Evolutionary conservation across 2,797 vertebrate genomes (phyloP).

Genomic region (Typhlichthys subterraneus): DNA sequence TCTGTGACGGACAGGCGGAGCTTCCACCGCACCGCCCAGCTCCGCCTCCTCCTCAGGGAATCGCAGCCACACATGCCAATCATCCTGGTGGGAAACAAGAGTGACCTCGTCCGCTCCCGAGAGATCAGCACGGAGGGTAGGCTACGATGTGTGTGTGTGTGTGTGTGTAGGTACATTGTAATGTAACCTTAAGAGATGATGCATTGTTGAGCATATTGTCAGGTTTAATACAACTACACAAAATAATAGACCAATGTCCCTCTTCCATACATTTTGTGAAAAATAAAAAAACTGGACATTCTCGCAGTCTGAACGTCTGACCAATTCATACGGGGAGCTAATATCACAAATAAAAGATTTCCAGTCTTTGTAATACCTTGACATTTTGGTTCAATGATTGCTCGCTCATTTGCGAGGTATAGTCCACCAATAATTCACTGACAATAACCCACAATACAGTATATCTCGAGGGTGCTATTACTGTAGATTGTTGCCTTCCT

Average conservation of each 20-base stretch:
- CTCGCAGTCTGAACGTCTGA: too few relatives aligned
- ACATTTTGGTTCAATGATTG: too few relatives aligned
- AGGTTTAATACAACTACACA: too few relatives aligned
- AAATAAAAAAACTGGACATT: too few relatives aligned
- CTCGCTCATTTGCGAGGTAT: too few relatives aligned
- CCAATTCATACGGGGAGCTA: too few relatives aligned
- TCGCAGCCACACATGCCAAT: conserved; percentile 84
- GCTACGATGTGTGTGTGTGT: conserved; percentile 15
- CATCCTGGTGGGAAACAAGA: conserved; percentile 93
- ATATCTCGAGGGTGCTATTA: background rate
- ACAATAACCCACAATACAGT: conserved; percentile 3
- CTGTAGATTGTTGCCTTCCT: background rate
- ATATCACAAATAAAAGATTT: too few relatives aligned
- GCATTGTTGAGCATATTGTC: background rate
- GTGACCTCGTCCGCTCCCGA: conserved; percentile 88
- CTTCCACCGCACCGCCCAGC: conserved; percentile 86
- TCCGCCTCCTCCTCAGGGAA: conserved; percentile 85
- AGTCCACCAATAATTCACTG: too few relatives aligned
- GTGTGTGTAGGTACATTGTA: background rate
- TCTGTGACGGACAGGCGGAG: conserved; percentile 89
- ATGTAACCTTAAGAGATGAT: background rate
- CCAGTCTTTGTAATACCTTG: too few relatives aligned
- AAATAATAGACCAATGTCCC: too few relatives aligned
- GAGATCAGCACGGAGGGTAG: conserved; percentile 88
- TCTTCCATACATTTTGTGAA: too few relatives aligned